A percentile compares a stretch with the other conserved stretches of the same genome.
Evolutionary conservation across 2,113 vertebrate species (phyloP).

Genomic region (Varanus komodoensis): DNA sequence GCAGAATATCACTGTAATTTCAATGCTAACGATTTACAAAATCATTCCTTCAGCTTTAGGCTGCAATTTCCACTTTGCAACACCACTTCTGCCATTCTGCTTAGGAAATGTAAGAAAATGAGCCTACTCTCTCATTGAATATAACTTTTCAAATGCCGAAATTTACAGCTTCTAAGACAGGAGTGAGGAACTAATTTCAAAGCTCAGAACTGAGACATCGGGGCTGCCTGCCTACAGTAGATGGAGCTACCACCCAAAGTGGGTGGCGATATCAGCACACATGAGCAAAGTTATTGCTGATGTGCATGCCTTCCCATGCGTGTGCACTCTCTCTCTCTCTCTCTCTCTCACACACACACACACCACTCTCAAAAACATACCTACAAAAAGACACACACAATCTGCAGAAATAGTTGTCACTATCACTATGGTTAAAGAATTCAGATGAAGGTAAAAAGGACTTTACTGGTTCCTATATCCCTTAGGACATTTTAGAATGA

Average conservation of each 20-base stretch:
- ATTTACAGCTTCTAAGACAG: background rate
- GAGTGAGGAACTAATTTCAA: background rate
- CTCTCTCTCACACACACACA: too few relatives aligned
- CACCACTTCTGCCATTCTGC: background rate
- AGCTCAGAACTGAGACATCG: too few relatives aligned
- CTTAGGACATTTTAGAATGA: constrained; percentile 11
- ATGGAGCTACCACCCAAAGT: too few relatives aligned
- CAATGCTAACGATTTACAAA: background rate
- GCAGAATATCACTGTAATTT: background rate
- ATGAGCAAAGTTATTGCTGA: too few relatives aligned
- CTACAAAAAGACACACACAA: background rate
- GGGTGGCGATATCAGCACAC: too few relatives aligned
- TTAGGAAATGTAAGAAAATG: background rate
- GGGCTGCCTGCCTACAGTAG: too few relatives aligned
- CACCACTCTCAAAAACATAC: too few relatives aligned
- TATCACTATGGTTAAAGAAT: background rate
- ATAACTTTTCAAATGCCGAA: background rate
- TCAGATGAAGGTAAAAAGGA: background rate
- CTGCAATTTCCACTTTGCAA: constrained; percentile 4
- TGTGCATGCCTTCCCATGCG: too few relatives aligned
- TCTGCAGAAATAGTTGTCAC: background rate
- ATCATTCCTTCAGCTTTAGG: background rate
- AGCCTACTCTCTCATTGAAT: background rate
- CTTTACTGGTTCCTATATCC: background rate
- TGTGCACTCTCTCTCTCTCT: too few relatives aligned